Evolutionary conservation across 2,797 vertebrate genomes (phyloP).

Genomic region (Craterocephalus amniculus): DNA sequence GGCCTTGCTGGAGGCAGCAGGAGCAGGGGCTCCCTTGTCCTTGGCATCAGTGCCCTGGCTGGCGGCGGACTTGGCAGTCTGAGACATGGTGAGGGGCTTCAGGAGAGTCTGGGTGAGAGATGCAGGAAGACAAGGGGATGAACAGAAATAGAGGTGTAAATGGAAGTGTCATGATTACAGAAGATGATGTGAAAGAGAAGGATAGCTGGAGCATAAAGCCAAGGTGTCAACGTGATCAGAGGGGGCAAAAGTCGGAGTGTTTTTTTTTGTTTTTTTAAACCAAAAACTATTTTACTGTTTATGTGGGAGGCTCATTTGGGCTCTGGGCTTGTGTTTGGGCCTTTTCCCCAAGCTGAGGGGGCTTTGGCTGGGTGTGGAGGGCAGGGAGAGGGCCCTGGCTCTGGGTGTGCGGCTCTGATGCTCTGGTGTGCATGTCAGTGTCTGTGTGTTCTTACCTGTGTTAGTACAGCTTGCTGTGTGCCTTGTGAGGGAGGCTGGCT

Average conservation of each 20-base stretch:
- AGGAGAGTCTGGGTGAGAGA: constrained; percentile 70
- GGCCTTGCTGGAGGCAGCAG: constrained; percentile 81
- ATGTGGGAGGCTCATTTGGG: constrained; percentile 56
- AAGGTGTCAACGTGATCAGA: constrained; percentile 21
- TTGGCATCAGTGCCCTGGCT: constrained; percentile 88
- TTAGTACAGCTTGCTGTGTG: constrained; percentile 82
- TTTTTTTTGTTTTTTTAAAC: constrained; percentile 19
- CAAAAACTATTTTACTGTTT: constrained; percentile 38
- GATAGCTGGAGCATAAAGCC: constrained; percentile 4
- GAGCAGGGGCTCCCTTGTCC: constrained; percentile 86
- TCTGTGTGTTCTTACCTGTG: constrained; percentile 89
- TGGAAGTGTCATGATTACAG: constrained; percentile 17
- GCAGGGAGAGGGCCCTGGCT: constrained; percentile 39
- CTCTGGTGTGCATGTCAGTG: constrained; percentile 46
- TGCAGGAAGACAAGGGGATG: constrained; percentile 26
- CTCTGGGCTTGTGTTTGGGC: constrained; percentile 38
- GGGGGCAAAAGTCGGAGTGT: constrained; percentile 12
- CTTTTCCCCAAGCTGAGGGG: constrained; percentile 28
- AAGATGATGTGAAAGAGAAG: constrained; percentile 2
- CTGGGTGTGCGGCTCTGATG: constrained; percentile 32
- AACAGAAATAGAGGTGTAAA: constrained; percentile 45
- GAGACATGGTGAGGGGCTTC: constrained; percentile 89
- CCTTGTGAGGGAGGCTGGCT: constrained; percentile 81
- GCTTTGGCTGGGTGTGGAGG: constrained; percentile 28
- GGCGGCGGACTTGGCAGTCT: constrained; percentile 85